Evolutionary conservation across 2,113 vertebrate genomes (phyloP).

Genomic region (Chlamydotis undulata): DNA sequence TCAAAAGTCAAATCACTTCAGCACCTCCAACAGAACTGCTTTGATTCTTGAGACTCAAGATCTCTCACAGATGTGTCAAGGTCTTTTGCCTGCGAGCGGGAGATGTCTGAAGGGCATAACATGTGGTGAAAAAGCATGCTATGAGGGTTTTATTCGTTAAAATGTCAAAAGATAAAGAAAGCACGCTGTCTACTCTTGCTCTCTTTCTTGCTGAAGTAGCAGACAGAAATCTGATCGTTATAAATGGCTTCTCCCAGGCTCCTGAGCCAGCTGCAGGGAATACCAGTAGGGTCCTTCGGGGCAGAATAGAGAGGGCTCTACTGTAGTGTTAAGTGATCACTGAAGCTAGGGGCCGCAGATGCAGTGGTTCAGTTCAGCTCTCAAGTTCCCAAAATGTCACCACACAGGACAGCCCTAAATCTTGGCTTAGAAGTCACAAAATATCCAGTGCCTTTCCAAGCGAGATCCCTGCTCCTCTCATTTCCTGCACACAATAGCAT

Average conservation of each 20-base stretch:
- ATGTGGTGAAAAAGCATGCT: not conserved
- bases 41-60: not conserved
- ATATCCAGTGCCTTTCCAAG: constrained; percentile 41
- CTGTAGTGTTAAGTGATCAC: not conserved
- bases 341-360: not conserved
- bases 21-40: not conserved
- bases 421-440: constrained; percentile 32
- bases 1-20: constrained; percentile 55
- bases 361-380: not conserved
- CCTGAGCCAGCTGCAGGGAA: not conserved
- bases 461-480: constrained; percentile 28
- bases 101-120: not conserved
- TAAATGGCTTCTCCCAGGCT: not conserved
- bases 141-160: not conserved
- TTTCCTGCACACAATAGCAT: constrained; percentile 66
- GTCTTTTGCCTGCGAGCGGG: not conserved
- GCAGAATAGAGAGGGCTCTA: not conserved
- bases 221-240: not conserved
- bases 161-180: not conserved
- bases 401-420: not conserved
- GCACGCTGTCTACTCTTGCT: not conserved
- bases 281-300: not conserved
- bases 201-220: not conserved
- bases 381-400: constrained; percentile 15
- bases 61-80: constrained; percentile 19